phyloP scores from a whole-genome alignment of 2,113 vertebrate species.

The Malurus cyaneus region DNA sequence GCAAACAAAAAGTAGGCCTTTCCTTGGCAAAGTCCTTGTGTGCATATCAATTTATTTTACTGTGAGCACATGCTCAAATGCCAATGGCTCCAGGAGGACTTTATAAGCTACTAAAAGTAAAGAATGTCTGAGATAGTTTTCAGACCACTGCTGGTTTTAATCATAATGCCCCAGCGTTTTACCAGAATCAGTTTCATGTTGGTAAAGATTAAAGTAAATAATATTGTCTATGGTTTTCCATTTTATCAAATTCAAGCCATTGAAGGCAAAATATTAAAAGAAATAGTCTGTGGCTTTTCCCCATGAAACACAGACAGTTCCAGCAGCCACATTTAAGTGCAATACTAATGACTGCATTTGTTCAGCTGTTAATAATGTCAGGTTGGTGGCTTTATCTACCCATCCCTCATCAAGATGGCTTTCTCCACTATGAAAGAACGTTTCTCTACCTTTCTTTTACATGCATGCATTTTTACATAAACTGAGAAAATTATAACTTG shows the following conservation, averaged over 20 bases:
- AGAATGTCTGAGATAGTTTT: not conserved
- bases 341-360: not conserved
- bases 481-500: not conserved
- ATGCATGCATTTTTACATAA: not conserved
- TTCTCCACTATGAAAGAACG: not conserved
- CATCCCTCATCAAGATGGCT: not conserved
- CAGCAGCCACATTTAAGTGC: not conserved
- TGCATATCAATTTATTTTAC: not conserved
- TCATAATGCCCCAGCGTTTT: not conserved
- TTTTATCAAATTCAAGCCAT: not conserved
- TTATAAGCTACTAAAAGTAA: not conserved
- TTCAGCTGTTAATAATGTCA: not conserved
- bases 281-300: not conserved
- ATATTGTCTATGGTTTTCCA: not conserved
- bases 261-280: not conserved
- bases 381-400: not conserved
- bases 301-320: not conserved
- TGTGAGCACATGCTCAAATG: not conserved
- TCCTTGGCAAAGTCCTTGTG: not conserved
- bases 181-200: not conserved
- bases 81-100: not conserved
- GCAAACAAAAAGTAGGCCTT: not conserved
- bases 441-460: not conserved
- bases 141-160: not conserved
- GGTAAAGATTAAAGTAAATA: not conserved